Conservation (phyloP, 2,888 invertebrate genomes). For the Drosophila melanocephala region DNA sequence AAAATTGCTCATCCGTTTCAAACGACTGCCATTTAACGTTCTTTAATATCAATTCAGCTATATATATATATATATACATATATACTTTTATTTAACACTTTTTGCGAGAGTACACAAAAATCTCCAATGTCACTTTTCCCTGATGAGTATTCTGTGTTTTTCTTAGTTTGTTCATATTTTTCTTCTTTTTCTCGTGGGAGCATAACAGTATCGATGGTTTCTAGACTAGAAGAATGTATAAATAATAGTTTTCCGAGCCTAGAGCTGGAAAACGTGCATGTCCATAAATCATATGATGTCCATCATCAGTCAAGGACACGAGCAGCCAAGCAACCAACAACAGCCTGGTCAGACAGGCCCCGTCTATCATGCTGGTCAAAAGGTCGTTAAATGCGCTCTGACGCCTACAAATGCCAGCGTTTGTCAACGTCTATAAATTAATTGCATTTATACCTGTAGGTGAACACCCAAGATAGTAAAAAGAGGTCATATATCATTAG, state of each 20-base stretch:
- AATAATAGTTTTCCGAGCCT: constrained; percentile 17
- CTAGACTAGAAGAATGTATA: constrained; percentile 6
- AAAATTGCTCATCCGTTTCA: neutral
- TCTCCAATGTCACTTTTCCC: constrained; percentile 13
- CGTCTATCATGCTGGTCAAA: constrained; percentile 19
- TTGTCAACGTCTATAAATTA: constrained; percentile 41
- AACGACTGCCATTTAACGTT: constrained; percentile 23
- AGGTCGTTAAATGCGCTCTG: constrained; percentile 30
- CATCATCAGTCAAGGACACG: constrained; percentile 54
- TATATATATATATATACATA: neutral
- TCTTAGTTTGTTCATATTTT: neutral
- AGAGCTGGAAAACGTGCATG: constrained; percentile 9
- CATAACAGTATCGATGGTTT: constrained; percentile 7
- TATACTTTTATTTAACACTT: constrained; percentile 4
- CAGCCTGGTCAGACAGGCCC: neutral
- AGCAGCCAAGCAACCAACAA: constrained; percentile 13
- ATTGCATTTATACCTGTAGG: constrained; percentile 23
- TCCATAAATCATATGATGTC: constrained; percentile 52
- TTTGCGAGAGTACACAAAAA: constrained; percentile 10
- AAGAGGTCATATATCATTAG: neutral
- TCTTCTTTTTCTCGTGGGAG: neutral
- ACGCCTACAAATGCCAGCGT: constrained; percentile 24
- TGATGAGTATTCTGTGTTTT: constrained; percentile 20
- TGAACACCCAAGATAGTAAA: constrained; percentile 4
- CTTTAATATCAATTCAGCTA: neutral